These are phyloP conservation scores for Clinocottus analis DNA, from an alignment of 2,113 vertebrate species.

Conservation along the genomic window DNA sequence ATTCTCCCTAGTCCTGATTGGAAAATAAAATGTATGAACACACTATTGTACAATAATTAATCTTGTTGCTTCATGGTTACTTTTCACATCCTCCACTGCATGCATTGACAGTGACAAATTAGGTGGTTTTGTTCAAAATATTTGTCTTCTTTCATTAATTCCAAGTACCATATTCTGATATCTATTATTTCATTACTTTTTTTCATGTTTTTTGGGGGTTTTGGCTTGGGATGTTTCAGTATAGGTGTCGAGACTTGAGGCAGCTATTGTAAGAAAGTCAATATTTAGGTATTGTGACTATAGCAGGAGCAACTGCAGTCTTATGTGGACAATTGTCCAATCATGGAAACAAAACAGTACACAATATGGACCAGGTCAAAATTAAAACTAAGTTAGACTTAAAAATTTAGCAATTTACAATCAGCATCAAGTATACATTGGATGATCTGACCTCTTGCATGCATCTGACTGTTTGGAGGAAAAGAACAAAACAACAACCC, in stretches of 20 bases:
- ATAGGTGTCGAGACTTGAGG: too few species aligned
- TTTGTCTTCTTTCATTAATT: too few species aligned
- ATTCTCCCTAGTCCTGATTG: background rate
- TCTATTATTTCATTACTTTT: too few species aligned
- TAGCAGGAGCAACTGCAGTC: too few species aligned
- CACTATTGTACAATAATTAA: background rate
- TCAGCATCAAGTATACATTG: constrained; percentile 7
- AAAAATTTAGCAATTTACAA: constrained; percentile 1
- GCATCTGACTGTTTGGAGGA: background rate
- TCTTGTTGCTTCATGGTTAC: background rate
- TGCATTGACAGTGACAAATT: background rate
- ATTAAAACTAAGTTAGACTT: background rate
- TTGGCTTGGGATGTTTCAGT: too few species aligned
- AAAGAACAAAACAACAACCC: constrained; percentile 9
- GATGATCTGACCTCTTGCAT: constrained; percentile 22
- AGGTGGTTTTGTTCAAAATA: too few species aligned
- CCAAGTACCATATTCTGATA: too few species aligned
- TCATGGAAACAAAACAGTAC: too few species aligned
- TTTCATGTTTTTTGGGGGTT: too few species aligned
- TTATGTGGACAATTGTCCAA: background rate
- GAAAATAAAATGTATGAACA: background rate
- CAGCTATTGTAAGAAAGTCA: too few species aligned
- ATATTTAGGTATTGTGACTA: too few species aligned
- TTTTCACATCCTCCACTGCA: background rate
- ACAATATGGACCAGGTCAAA: too few species aligned